Base-by-base conservation (phyloP, 2,888 invertebrate species). In the Nymphalis c-album region DNA sequence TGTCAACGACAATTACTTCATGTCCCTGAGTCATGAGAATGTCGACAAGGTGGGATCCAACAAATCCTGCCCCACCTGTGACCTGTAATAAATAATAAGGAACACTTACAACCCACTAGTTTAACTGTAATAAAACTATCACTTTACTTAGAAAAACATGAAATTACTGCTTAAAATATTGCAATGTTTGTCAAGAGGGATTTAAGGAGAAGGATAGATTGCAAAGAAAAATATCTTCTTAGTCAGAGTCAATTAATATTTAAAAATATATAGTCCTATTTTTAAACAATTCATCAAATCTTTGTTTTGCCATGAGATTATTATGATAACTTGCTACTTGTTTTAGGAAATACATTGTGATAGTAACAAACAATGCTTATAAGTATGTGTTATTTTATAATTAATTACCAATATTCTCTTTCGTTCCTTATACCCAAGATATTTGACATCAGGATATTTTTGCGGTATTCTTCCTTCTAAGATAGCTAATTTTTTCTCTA, bases 11-110 rank as follows among this genome's bases (percentile, higher is more conserved):
- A 77, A 98, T 98, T 0, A 99, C 95, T 91, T 99, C 98, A 87
- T 99, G 98, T 0, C 99, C 99, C 79, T 96, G 96, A 74, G 96
- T 93, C 99, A 99, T 99, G 63, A 99, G 93, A 74, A 95, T 93
- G 85, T 99, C 99, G 0, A 99, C 98, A 35, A 99, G 93, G 88
- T 99, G 99, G 0, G 99, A 99, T 0, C 99, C 99, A n/a, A 99
- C 99, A 92, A 99, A 99, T 3, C 99, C 99, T 7, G 99, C 99
- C 16, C 99, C 99, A 58, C 99, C 99, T 8, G 98, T 98, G 63
- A 98, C 95, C 95, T 97, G 87, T 51, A 91, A 80, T 13, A 51
- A 51, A 51, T 20, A 50, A 1, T 10, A 20, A 10, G 10, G 8
- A 10, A n/a, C 6, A 20, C 7, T 50, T 2, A 50, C 1, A 50